These are phyloP conservation scores for Tetramorium bicarinatum DNA, from an alignment of 2,888 invertebrate genomes.

Conservation along the genomic window DNA sequence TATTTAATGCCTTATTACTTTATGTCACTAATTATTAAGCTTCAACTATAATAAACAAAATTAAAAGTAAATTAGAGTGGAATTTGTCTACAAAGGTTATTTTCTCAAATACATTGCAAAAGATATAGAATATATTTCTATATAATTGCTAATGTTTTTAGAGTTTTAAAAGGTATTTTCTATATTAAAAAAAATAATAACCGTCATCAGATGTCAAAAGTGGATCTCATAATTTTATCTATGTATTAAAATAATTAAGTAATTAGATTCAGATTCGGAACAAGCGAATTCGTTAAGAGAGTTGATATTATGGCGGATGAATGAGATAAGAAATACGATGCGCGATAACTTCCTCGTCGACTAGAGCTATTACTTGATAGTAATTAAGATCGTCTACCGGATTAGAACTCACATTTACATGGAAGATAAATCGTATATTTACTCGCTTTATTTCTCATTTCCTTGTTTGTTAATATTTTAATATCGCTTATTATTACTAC, in stretches of 20 bases:
- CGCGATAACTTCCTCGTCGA: constrained; percentile 26
- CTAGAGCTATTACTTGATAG: constrained; percentile 33
- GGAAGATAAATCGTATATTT: background rate
- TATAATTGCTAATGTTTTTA: background rate
- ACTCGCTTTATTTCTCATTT: constrained; percentile 1
- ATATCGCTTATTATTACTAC: constrained; percentile 2
- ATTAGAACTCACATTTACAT: constrained; percentile 39
- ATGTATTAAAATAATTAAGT: constrained; percentile 21
- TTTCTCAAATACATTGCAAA: background rate
- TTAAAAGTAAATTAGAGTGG: background rate
- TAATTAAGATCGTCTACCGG: constrained; percentile 34
- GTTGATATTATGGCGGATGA: background rate
- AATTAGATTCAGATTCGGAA: constrained; percentile 28
- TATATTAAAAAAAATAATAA: background rate
- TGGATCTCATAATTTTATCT: background rate
- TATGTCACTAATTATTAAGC: background rate
- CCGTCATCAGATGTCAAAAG: background rate
- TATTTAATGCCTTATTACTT: background rate
- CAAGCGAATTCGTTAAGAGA: constrained; percentile 13
- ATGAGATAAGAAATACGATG: constrained; percentile 39
- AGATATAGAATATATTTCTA: background rate
- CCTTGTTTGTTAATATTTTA: background rate
- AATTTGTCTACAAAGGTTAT: background rate
- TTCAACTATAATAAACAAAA: background rate
- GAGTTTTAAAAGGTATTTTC: background rate